These are phyloP conservation scores for Bradypodion pumilum DNA, from an alignment of 2,797 vertebrate species.

Conservation along the genomic window DNA sequence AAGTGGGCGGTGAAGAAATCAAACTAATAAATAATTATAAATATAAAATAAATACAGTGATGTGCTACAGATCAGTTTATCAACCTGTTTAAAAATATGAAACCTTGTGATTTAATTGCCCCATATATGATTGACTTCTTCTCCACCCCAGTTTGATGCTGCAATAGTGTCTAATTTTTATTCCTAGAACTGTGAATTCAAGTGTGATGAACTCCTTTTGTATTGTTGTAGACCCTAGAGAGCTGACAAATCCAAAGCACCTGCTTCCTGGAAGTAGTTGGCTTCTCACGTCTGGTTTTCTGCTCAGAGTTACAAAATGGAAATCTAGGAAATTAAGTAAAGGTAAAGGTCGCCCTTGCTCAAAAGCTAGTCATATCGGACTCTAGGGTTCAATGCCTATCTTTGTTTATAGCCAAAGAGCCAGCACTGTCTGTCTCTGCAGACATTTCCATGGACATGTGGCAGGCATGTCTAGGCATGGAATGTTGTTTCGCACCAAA, in stretches of 20 bases:
- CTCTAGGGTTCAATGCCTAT: too few species aligned
- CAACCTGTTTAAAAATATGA: slow-evolving; percentile 28
- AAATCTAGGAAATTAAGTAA: too few species aligned
- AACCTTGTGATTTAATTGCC: neutral
- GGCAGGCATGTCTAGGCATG: too few species aligned
- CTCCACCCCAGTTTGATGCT: neutral
- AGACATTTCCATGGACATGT: too few species aligned
- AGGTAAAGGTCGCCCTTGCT: too few species aligned
- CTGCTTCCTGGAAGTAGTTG: neutral
- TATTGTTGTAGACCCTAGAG: neutral
- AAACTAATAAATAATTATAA: too few species aligned
- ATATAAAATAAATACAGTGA: too few species aligned
- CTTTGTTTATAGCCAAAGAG: too few species aligned
- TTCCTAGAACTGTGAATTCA: neutral
- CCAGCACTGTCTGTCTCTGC: too few species aligned
- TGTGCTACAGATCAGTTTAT: neutral
- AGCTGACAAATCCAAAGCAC: neutral
- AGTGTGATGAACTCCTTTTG: neutral
- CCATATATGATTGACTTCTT: neutral
- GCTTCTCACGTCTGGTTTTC: neutral
- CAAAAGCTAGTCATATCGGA: too few species aligned
- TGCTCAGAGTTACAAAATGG: neutral
- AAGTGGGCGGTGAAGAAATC: too few species aligned
- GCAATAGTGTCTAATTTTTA: neutral
- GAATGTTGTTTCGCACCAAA: too few species aligned